Evolutionary conservation across 2,113 vertebrate genomes (phyloP).

Genomic region (Phoenicopterus ruber): DNA sequence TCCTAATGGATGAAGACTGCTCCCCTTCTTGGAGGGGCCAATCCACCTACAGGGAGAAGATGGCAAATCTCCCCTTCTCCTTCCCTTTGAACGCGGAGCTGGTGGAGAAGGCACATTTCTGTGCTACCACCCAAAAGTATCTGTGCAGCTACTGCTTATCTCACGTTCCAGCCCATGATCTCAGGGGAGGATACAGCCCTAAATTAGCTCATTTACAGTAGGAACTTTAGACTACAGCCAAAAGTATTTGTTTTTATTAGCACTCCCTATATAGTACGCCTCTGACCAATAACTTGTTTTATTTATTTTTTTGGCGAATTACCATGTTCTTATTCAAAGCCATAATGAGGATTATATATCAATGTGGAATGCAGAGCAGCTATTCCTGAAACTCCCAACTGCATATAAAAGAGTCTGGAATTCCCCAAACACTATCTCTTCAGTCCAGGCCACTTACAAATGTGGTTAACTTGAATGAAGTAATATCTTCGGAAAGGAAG

Average conservation of each 20-base stretch:
- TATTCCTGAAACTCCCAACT: conserved; percentile 65
- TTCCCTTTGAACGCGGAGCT: background rate
- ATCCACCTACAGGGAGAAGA: background rate
- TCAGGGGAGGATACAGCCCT: conserved; percentile 45
- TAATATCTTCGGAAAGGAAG: conserved; percentile 66
- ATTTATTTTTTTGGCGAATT: conserved; percentile 51
- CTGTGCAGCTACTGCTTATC: conserved; percentile 53
- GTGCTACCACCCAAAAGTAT: conserved; percentile 32
- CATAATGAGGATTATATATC: conserved; percentile 65
- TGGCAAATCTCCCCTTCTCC: background rate
- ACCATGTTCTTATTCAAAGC: conserved; percentile 65
- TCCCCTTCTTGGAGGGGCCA: background rate
- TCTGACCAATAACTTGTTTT: conserved; percentile 55
- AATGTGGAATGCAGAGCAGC: conserved; percentile 67
- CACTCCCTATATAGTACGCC: conserved; percentile 25
- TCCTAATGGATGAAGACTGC: background rate
- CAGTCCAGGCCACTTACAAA: conserved; percentile 67
- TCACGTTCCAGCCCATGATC: conserved; percentile 28
- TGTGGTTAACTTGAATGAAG: conserved; percentile 69
- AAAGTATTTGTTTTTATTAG: conserved; percentile 60
- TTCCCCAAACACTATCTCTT: conserved; percentile 67
- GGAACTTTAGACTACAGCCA: conserved; percentile 62
- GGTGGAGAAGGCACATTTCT: background rate
- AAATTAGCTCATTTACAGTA: conserved; percentile 66
- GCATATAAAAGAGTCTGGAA: conserved; percentile 62